These are phyloP conservation scores for Vesta saturnalis DNA, from an alignment of 2,888 invertebrate species.

Conservation along the genomic window DNA sequence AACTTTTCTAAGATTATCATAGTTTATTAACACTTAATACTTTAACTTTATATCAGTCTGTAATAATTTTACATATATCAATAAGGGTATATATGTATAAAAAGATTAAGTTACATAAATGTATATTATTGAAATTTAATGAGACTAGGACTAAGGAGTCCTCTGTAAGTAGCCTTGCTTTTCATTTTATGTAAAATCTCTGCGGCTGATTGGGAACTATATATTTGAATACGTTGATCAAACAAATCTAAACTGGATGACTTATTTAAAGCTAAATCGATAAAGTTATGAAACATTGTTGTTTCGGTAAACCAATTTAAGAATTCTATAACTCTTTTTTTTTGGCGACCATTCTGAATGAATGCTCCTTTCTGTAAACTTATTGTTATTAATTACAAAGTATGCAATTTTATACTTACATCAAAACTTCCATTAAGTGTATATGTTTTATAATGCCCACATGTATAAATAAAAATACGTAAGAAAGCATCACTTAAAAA, in stretches of 20 bases:
- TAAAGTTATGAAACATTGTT: constrained; percentile 83
- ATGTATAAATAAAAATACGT: constrained; percentile 78
- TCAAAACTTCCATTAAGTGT: constrained; percentile 62
- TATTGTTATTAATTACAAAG: constrained; percentile 8
- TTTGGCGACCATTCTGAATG: constrained; percentile 67
- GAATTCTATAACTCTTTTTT: constrained; percentile 75
- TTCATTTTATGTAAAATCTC: constrained; percentile 57
- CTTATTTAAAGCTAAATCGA: constrained; percentile 63
- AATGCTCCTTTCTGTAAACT: constrained; percentile 77
- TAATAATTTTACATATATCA: too few relatives aligned
- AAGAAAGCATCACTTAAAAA: constrained; percentile 83
- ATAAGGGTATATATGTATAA: too few relatives aligned
- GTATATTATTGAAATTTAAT: constrained; percentile 21
- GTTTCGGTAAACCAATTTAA: constrained; percentile 90
- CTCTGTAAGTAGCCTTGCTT: constrained; percentile 51
- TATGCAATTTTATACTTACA: constrained; percentile 50
- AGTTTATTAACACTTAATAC: not conserved
- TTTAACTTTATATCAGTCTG: too few relatives aligned
- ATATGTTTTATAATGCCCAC: constrained; percentile 75
- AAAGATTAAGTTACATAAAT: not conserved
- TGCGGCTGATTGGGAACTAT: constrained; percentile 55
- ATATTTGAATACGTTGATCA: constrained; percentile 57
- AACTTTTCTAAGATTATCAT: not conserved
- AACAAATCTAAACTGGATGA: constrained; percentile 55
- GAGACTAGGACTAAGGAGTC: constrained; percentile 17